phyloP scores from a whole-genome alignment of 2,797 vertebrate genomes.

The Saguinus oedipus region DNA sequence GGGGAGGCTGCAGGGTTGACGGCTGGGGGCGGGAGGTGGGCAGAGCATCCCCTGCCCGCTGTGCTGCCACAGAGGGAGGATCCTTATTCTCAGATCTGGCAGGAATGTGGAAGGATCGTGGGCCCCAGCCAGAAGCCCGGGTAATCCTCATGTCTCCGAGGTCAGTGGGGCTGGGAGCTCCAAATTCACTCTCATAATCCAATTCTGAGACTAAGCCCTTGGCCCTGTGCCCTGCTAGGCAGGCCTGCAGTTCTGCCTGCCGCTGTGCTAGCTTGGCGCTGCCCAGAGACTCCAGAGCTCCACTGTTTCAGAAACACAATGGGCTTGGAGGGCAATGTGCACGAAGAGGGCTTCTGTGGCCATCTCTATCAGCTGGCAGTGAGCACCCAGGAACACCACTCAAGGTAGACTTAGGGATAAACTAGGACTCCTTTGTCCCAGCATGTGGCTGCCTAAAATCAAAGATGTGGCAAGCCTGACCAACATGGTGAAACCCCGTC shows the following conservation, averaged over 20 bases:
- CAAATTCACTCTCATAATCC: conserved; percentile 80
- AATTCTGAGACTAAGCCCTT: conserved; percentile 80
- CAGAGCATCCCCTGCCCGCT: not conserved
- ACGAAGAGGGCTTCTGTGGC: not conserved
- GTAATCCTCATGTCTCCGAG: conserved; percentile 75
- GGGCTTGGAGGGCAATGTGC: not conserved
- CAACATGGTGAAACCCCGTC: not conserved
- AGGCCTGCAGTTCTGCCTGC: conserved; percentile 1
- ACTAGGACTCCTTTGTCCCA: not conserved
- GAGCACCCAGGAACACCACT: not conserved
- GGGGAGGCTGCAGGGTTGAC: not conserved
- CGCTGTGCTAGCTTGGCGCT: not conserved
- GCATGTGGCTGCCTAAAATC: not conserved
- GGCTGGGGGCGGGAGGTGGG: not conserved
- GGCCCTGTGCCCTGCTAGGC: conserved; percentile 43
- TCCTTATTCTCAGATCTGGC: not conserved
- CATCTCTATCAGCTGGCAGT: not conserved
- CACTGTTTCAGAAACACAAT: not conserved
- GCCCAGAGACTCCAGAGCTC: not conserved
- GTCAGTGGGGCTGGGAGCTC: conserved; percentile 67
- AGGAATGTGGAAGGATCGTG: not conserved
- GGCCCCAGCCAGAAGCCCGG: conserved; percentile 10
- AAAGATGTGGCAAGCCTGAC: not conserved
- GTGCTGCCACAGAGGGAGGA: not conserved
- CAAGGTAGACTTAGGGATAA: not conserved